A percentile compares a stretch with the other conserved stretches of the same genome.
Evolutionary conservation across 1,140 invertebrate genomes (phyloP).

Genomic region (Orchestia grillus): DNA sequence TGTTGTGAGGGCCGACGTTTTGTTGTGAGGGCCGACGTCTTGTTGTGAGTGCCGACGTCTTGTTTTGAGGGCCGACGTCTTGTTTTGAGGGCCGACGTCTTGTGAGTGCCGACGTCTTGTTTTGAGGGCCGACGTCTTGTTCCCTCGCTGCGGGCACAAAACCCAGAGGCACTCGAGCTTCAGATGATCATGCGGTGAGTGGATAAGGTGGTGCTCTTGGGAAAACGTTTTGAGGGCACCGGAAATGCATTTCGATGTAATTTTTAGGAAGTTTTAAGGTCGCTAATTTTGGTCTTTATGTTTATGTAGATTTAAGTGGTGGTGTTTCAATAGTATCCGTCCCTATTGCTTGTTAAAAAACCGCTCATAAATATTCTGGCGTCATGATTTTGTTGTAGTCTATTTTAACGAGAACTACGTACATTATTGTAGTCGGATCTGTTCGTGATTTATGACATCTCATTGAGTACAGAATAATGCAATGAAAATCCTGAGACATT

Average conservation of each 20-base stretch:
- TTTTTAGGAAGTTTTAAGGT: neutral
- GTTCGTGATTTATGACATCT: neutral
- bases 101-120: too few relatives aligned
- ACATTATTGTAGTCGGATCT: neutral
- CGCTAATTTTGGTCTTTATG: neutral
- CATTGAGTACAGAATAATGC: too few relatives aligned
- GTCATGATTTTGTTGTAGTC: neutral
- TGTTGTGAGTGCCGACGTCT: too few relatives aligned
- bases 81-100: too few relatives aligned
- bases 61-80: too few relatives aligned
- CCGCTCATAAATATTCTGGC: neutral
- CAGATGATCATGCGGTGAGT: neutral
- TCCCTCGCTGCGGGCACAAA: too few relatives aligned
- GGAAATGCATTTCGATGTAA: neutral
- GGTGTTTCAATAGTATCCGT: neutral
- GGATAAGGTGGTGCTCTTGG: neutral
- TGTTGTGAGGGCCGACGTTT: too few relatives aligned
- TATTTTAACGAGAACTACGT: neutral
- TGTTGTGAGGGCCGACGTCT: too few relatives aligned
- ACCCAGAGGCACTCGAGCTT: neutral
- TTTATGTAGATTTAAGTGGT: neutral
- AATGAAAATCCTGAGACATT: too few relatives aligned
- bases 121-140: neutral
- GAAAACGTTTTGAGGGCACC: neutral
- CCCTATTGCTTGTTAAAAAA: neutral